Conservation (phyloP, 2,113 vertebrate species). For the Cephalopholis sonnerati region DNA sequence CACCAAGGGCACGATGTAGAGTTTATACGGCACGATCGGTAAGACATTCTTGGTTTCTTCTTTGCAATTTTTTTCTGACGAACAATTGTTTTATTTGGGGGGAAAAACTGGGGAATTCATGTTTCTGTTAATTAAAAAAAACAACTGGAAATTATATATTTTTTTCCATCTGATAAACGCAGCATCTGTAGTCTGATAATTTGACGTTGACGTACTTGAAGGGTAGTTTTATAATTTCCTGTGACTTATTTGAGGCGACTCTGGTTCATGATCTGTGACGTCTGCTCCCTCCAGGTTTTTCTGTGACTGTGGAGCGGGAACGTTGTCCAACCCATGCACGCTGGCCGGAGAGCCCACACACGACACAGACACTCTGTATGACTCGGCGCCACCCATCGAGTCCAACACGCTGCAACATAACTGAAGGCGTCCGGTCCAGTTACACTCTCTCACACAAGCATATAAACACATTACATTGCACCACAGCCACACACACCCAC, state of each 20-base stretch:
- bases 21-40: constrained; percentile 99
- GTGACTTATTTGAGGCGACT: too few species aligned
- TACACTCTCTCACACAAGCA: constrained; percentile 67
- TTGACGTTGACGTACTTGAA: too few species aligned
- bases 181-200: too few species aligned
- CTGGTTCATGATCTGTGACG: neutral
- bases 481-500: constrained; percentile 51
- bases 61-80: neutral
- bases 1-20: constrained; percentile 99
- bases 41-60: constrained; percentile 41
- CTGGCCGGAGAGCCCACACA: constrained; percentile 99
- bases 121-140: neutral
- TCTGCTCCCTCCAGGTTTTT: constrained; percentile 90
- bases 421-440: constrained; percentile 83
- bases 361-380: constrained; percentile 99
- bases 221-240: neutral
- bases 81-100: neutral
- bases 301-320: constrained; percentile 99
- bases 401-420: constrained; percentile 99
- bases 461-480: constrained; percentile 67
- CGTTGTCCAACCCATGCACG: constrained; percentile 98
- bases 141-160: too few species aligned
- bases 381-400: constrained; percentile 99
- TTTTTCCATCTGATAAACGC: too few species aligned
- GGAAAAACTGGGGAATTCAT: neutral